Evolutionary conservation across 2,113 vertebrate genomes (phyloP).

Genomic region (Pogonocichla stellata): DNA sequence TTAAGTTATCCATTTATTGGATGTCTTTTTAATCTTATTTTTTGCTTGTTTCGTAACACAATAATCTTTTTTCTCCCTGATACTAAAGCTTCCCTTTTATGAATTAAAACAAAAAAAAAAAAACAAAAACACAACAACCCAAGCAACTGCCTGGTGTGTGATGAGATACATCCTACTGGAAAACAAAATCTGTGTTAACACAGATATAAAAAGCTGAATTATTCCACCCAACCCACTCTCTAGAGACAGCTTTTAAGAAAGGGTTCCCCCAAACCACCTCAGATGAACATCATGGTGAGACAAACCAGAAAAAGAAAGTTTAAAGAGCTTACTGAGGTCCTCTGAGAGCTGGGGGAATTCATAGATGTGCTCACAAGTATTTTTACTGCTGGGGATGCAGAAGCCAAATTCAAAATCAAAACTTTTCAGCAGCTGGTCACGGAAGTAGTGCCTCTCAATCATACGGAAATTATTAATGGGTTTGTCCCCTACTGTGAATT

Average conservation of each 20-base stretch:
- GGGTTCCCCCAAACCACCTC: neutral
- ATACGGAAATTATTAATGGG: constrained; percentile 98
- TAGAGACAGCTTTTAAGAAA: neutral
- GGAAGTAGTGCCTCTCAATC: constrained; percentile 98
- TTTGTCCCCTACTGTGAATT: constrained; percentile 96
- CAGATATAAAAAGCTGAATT: neutral
- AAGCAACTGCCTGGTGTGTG: neutral
- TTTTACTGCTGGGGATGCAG: constrained; percentile 99
- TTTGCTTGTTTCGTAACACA: neutral
- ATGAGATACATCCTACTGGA: neutral
- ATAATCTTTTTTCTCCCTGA: neutral
- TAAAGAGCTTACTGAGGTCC: constrained; percentile 87
- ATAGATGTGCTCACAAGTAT: constrained; percentile 98
- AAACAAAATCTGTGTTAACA: neutral
- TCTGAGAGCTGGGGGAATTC: constrained; percentile 96
- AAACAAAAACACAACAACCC: neutral
- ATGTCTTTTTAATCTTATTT: neutral
- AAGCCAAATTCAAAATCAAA: constrained; percentile 99
- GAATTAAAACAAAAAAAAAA: neutral
- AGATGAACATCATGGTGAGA: neutral
- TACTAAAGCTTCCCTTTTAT: neutral
- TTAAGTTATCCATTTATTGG: neutral
- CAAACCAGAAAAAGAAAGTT: neutral
- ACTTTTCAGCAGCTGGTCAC: constrained; percentile 92
- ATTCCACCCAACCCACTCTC: neutral